Evolutionary conservation across 2,888 invertebrate genomes (phyloP).

Genomic region (Antitype chi): DNA sequence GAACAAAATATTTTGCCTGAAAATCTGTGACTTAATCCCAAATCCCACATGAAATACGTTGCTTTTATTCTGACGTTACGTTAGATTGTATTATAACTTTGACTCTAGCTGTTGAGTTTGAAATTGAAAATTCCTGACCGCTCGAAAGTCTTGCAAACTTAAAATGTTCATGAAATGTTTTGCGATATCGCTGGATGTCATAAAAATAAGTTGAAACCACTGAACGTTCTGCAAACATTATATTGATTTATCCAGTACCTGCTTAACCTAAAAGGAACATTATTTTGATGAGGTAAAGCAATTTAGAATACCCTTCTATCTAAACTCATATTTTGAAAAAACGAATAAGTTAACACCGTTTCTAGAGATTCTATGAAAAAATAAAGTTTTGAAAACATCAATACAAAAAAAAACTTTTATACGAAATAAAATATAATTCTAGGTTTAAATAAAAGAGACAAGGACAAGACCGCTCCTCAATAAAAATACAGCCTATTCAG

Average conservation of each 20-base stretch:
- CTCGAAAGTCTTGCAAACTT: slow-evolving; percentile 62
- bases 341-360: background rate
- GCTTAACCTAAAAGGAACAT: background rate
- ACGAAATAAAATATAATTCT: slow-evolving; percentile 2
- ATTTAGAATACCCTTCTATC: background rate
- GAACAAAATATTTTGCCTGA: slow-evolving; percentile 40
- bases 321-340: background rate
- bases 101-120: slow-evolving; percentile 61
- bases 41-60: slow-evolving; percentile 59
- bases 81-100: slow-evolving; percentile 67
- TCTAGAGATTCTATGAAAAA: background rate
- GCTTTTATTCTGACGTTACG: slow-evolving; percentile 55
- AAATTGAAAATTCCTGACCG: slow-evolving; percentile 67
- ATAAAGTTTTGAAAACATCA: background rate
- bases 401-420: slow-evolving; percentile 3
- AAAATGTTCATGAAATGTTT: slow-evolving; percentile 60
- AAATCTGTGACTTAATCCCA: slow-evolving; percentile 43
- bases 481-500: slow-evolving; percentile 41
- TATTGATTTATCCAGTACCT: slow-evolving; percentile 4
- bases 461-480: background rate
- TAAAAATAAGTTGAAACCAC: slow-evolving; percentile 25
- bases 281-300: background rate
- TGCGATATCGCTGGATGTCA: slow-evolving; percentile 42
- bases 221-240: background rate
- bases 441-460: slow-evolving; percentile 3